A percentile compares a stretch with the other conserved stretches of the same genome.
Conservation (phyloP, 2,797 vertebrate species). For the Gadopsis marmoratus region DNA sequence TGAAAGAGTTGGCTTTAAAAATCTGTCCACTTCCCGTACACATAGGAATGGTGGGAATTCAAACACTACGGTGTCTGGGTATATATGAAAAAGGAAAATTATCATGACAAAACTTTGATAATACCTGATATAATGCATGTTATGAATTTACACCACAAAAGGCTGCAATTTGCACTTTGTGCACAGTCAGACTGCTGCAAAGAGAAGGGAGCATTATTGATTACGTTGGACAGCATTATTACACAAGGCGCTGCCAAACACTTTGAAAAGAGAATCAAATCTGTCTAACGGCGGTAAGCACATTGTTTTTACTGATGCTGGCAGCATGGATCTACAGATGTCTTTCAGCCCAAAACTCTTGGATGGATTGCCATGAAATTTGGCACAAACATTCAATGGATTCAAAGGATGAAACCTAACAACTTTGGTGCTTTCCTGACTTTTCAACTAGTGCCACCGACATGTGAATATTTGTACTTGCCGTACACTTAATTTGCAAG, state of each 20-base stretch:
- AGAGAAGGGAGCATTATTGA: background rate
- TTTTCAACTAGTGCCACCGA: background rate
- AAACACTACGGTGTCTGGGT: background rate
- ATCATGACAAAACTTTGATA: constrained; percentile 28
- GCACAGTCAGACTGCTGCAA: constrained; percentile 7
- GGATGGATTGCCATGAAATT: background rate
- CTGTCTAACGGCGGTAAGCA: background rate
- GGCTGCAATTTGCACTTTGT: constrained; percentile 15
- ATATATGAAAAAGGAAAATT: background rate
- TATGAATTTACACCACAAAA: constrained; percentile 43
- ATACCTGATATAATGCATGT: constrained; percentile 28
- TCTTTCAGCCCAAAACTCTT: background rate
- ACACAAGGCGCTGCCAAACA: too few species aligned
- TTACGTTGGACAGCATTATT: background rate
- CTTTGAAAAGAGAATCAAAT: background rate
- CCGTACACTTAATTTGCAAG: background rate
- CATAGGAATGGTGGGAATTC: constrained; percentile 41
- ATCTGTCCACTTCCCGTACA: constrained; percentile 46
- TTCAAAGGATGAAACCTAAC: background rate
- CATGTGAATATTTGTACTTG: background rate
- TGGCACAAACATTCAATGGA: background rate
- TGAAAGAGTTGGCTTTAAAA: constrained; percentile 73
- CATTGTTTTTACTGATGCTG: background rate
- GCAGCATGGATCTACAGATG: background rate
- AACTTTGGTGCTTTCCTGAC: background rate